Conservation (phyloP, 2,113 vertebrate species). For the Galbula dea region DNA sequence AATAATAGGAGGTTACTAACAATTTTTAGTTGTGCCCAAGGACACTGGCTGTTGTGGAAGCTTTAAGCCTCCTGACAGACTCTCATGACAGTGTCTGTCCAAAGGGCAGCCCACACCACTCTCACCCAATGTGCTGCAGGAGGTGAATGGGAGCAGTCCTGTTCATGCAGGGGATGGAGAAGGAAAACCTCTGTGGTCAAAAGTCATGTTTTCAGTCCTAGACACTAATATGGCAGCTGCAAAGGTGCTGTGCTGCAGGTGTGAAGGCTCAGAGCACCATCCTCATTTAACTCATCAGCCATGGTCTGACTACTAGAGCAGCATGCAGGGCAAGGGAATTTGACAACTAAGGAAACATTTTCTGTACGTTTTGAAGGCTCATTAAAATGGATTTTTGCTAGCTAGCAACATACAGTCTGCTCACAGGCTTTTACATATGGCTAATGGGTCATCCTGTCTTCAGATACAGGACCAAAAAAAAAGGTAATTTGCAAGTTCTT, state of each 20-base stretch:
- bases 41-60: background rate
- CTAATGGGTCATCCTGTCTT: background rate
- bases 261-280: background rate
- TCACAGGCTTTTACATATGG: background rate
- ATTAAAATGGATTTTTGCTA: background rate
- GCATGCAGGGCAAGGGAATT: background rate
- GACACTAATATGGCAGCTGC: background rate
- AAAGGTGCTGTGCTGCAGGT: background rate
- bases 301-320: background rate
- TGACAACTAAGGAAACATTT: background rate
- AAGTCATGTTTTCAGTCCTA: background rate
- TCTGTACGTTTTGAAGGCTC: background rate
- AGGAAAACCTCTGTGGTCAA: background rate
- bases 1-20: background rate
- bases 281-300: background rate
- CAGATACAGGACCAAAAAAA: background rate
- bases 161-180: background rate
- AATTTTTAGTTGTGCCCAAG: background rate
- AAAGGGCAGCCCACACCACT: background rate
- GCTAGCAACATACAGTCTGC: background rate
- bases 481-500: background rate
- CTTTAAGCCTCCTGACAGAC: background rate
- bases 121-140: background rate
- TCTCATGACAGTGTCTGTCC: background rate
- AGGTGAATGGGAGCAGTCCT: background rate